These are phyloP conservation scores for Perca fluviatilis DNA, from an alignment of 2,113 vertebrate genomes.

Conservation along the genomic window DNA sequence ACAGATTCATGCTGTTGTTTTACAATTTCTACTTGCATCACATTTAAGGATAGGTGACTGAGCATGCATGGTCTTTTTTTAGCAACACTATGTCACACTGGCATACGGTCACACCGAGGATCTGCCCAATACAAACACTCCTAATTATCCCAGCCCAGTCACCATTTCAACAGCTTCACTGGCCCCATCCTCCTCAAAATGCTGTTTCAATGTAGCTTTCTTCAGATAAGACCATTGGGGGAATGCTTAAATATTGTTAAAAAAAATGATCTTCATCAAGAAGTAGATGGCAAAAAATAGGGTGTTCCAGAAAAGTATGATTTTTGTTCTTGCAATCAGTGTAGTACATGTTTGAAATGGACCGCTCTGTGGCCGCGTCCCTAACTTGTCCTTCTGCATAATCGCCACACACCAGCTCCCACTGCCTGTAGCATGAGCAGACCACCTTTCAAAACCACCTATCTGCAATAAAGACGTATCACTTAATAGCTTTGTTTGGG, in stretches of 20 bases:
- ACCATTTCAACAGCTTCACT: not conserved
- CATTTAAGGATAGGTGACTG: not conserved
- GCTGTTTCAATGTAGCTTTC: slow-evolving; percentile 9
- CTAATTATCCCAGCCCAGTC: not conserved
- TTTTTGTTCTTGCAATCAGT: not conserved
- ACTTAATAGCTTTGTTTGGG: not conserved
- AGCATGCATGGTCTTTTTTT: not conserved
- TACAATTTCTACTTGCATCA: not conserved
- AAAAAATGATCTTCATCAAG: not conserved
- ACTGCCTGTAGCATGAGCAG: not conserved
- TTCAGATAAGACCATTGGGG: not conserved
- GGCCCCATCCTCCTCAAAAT: not conserved
- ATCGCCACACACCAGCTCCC: not conserved
- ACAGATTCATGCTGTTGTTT: slow-evolving; percentile 9
- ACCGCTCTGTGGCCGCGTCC: not conserved
- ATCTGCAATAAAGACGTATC: not conserved
- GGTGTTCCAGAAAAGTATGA: not conserved
- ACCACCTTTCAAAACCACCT: not conserved
- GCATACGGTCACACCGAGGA: not conserved
- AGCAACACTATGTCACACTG: slow-evolving; percentile 13
- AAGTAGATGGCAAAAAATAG: not conserved
- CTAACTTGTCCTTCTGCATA: not conserved
- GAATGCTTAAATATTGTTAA: not conserved
- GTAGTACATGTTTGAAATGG: not conserved
- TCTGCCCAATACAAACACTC: slow-evolving; percentile 5